Conservation (phyloP, 2,888 invertebrate species). For the Ennomos erosarius region DNA sequence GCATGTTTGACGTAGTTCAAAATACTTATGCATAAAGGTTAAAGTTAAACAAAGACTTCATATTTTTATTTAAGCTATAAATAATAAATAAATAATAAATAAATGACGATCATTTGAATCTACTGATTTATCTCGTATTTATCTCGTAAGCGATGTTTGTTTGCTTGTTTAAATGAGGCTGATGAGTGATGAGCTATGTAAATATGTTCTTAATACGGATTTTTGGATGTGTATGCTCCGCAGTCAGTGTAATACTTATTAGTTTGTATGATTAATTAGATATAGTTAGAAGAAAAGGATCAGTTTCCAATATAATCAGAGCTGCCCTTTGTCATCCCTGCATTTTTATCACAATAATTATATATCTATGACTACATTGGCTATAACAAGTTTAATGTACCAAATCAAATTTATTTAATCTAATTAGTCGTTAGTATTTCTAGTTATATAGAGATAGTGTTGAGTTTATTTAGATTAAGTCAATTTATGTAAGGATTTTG, state of each 20-base stretch:
- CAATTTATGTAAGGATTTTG: constrained; percentile 9
- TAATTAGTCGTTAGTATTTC: not conserved
- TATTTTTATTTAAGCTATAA: no score
- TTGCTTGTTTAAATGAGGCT: not conserved
- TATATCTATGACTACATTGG: constrained; percentile 28
- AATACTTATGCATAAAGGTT: no score
- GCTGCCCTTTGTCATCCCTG: constrained; percentile 19
- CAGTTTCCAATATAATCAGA: not conserved
- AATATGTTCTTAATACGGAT: not conserved
- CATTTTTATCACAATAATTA: constrained; percentile 36
- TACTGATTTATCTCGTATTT: no score
- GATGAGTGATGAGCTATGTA: constrained; percentile 1
- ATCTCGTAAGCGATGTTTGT: no score
- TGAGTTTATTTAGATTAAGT: constrained; percentile 4
- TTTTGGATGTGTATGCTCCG: constrained; percentile 26
- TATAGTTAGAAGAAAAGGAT: not conserved
- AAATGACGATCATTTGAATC: no score
- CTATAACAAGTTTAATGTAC: constrained; percentile 4
- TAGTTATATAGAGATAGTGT: constrained; percentile 2
- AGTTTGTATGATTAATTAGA: not conserved
- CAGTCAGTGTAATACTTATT: constrained; percentile 4
- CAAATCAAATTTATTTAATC: not conserved
- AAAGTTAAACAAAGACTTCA: no score
- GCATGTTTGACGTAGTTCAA: no score
- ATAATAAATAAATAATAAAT: no score